Conservation (phyloP, 2,113 vertebrate species). For the Erpornis zantholeuca region DNA sequence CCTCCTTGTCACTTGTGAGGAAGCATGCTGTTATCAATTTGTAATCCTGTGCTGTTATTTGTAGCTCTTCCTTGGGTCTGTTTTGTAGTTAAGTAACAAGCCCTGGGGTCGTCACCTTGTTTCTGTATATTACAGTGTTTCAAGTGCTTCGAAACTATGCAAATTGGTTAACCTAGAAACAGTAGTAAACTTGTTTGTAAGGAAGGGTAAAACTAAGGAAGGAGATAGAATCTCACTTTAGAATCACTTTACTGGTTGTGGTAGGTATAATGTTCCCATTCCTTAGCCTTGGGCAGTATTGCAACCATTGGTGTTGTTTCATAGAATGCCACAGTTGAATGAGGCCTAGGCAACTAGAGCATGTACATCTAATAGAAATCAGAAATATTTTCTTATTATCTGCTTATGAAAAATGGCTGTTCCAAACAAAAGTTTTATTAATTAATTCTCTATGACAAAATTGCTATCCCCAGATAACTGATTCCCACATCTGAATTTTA, state of each 20-base stretch:
- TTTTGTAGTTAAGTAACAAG: neutral
- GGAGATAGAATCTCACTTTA: neutral
- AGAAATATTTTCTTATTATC: neutral
- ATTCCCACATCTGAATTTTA: neutral
- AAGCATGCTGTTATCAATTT: neutral
- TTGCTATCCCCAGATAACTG: neutral
- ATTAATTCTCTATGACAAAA: neutral
- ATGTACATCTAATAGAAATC: neutral
- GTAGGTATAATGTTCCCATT: neutral
- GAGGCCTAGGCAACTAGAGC: neutral
- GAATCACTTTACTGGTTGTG: neutral
- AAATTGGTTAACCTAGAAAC: neutral
- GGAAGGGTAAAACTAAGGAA: neutral
- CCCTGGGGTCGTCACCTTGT: neutral
- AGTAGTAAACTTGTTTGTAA: neutral
- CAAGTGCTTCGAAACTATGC: neutral
- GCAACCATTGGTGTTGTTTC: neutral
- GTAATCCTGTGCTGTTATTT: slow-evolving; percentile 2
- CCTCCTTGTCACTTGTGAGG: neutral
- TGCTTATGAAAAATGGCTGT: neutral
- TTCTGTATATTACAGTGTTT: neutral
- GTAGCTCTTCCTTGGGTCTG: neutral
- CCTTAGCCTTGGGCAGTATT: neutral
- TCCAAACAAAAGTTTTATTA: neutral
- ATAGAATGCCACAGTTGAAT: neutral